Evolutionary conservation across 2,888 invertebrate species (phyloP), one percentile per base, ranked within the genome.

Genomic region (Tholera decimalis): DNA sequence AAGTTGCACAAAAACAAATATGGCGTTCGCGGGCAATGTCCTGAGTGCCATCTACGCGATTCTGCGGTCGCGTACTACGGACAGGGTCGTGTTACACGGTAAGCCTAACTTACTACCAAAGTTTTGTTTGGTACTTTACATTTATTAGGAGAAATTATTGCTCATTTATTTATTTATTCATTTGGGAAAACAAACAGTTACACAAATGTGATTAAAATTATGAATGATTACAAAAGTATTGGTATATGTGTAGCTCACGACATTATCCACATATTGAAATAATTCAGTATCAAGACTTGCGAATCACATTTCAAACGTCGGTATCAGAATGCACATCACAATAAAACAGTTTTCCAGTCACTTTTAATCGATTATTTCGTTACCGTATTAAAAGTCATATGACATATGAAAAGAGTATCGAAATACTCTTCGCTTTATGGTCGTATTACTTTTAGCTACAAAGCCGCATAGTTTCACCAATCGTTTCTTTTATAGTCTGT

Each of bases 11-110:
- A 82, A 81, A 83, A 82, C 60, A 83, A 89, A 87, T 70, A 87
- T 87, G 88, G 87, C 88, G 79, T 77, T 70, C 46, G 64, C 88
- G 92, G 91, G 89, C 92, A 91, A 91, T 81, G 92, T 80, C 92
- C 92, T 84, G 82, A 73, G 86, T 85, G 85, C 87, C 92, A 92
- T 92, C 91, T 92, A 90, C 87, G 83, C 81, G 77, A 79, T 76
- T 83, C 71, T 88, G 90, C 88, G 91, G 92, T 88, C 84, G 86
- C 85, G 86, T 87, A 87, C 83, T 72, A 63, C 43, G 37, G 43
- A 15, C n/a, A 87, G 86, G 87, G 73, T 93, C 90, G 73, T 79
- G 85, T 93, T 93, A 87, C 93, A 89, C 83, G 83, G 80, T 75
- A 26, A 60, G 53, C 41, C 83, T 84, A 81, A 80, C 82, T 80